Evolutionary conservation across 2,113 vertebrate species (phyloP).

Genomic region (Cricetomys ansorgei): DNA sequence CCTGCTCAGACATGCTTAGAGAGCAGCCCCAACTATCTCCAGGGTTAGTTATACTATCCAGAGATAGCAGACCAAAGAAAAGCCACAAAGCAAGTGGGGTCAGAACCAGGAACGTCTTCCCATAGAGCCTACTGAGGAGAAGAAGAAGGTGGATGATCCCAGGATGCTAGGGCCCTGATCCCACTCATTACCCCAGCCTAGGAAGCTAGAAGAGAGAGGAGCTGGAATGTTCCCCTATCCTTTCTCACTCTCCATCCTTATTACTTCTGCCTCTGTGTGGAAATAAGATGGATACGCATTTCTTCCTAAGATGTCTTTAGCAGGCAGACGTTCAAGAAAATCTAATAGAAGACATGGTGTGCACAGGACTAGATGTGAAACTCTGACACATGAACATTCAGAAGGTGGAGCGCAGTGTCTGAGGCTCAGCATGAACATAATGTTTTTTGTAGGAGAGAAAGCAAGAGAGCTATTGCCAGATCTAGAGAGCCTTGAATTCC

Average conservation of each 20-base stretch:
- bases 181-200: not conserved
- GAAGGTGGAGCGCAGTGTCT: not conserved
- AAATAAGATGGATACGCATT: not conserved
- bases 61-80: not conserved
- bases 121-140: not conserved
- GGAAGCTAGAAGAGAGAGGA: not conserved
- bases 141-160: accelerated
- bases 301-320: not conserved
- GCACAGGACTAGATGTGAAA: not conserved
- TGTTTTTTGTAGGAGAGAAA: not conserved
- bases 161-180: not conserved
- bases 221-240: not conserved
- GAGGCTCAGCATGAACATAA: not conserved
- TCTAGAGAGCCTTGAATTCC: slow-evolving; percentile 57
- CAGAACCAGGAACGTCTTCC: not conserved
- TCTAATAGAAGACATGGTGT: not conserved
- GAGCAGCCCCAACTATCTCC: not conserved
- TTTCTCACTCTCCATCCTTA: not conserved
- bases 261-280: not conserved
- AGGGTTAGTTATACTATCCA: no score
- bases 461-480: slow-evolving; percentile 2
- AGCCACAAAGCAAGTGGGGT: not conserved
- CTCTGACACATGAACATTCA: not conserved
- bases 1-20: not conserved
- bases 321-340: not conserved